Base-by-base conservation (phyloP, 1,140 invertebrate species). In the Pomacea maculata region DNA sequence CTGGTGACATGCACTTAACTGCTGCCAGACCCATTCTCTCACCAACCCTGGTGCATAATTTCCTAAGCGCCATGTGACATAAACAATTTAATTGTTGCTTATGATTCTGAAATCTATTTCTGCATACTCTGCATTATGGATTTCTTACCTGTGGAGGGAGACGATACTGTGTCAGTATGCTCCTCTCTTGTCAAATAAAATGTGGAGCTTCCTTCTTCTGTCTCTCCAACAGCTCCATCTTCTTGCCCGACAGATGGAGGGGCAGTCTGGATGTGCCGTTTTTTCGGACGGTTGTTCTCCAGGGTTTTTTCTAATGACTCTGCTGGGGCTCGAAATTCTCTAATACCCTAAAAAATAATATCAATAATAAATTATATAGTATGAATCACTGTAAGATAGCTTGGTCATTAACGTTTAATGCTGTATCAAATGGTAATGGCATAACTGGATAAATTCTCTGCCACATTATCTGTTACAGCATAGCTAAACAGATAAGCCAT, bases 301-400 rank as follows among this genome's bases (percentile, higher is more conserved):
- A 94, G 92, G 76, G 95, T 95, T 88, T 95, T 94, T 87, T 96
- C 95, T 76, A 97, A 89, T 82, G 95, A 93, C 89, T 95, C 94
- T 63, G 93, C 94, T 5, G 95, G 93, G 25, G 92, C 90, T 68
- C 91, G 88, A 88, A 93, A 93, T 80, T 92, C 92, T 75, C 92
- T 89, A 70, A 89, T 78, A 15, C 78, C 12, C 78, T 80, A 55
- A 3, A 63, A 63, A 45, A 45, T 45, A 45, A 45, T 45, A 45
- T 45, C 34, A 45, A 45, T 4, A 45, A 45, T 1, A 45, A 45
- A 45, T 45, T 45, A 45, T 45, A 45, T 45, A 6, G 1, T 6
- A 45, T 45, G 34, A 6, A 45, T 45, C 34, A 45, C 34, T 45
- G 34, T 45, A 45, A 45, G 34, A 0, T 45, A 45, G 34, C 34